Base-by-base conservation (phyloP, 2,113 vertebrate genomes). In the Aldabrachelys gigantea region DNA sequence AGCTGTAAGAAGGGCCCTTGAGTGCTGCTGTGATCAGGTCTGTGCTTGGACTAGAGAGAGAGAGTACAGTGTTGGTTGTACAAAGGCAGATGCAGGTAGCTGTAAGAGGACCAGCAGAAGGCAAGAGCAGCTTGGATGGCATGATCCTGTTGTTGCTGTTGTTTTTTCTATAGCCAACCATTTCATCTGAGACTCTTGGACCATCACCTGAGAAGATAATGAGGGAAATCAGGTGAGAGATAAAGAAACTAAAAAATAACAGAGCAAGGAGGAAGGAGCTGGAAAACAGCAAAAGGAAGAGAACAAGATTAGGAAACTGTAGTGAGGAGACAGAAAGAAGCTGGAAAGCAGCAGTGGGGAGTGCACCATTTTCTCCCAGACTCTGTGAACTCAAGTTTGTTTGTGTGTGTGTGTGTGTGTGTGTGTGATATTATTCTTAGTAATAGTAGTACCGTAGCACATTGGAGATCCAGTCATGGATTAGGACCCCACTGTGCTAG, bases 121-220 rank as follows among this genome's bases (percentile, higher is more conserved):
- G 13, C 89, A 90, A 31, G 50, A 78, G 0, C 19, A 62, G 44
- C 57, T 89, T 91, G 80, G 76, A 84, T 24, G 54, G 31, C 87
- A 91, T 92, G 29, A 79, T 41, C 88, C 4, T 1, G 0, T 62
- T 69, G n/a, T 10, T 85, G 82, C 50, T 79, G 69, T n/a, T 4
- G 11, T 41, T 10, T 92, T 17, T 80, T 84, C 82, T 35, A 6
- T 1, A 84, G 2, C 5, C 78, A 79, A 13, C n/a, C 0, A 0
- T 87, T 88, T 88, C 22, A 52, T n/a, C 57, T 9, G 59, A 31
- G 82, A 90, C 8, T 88, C 35, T 89, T 49, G 4, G 27, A 89
- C 29, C 49, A 72, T 65, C 5, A 47, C 35, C n/a, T 89, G 27
- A 47, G 22, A 87, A 90, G n/a, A 81, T 16, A 91, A 80, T 24